These are phyloP conservation scores for Philaenus spumarius DNA, from an alignment of 1,140 invertebrate species.

Conservation along the genomic window DNA sequence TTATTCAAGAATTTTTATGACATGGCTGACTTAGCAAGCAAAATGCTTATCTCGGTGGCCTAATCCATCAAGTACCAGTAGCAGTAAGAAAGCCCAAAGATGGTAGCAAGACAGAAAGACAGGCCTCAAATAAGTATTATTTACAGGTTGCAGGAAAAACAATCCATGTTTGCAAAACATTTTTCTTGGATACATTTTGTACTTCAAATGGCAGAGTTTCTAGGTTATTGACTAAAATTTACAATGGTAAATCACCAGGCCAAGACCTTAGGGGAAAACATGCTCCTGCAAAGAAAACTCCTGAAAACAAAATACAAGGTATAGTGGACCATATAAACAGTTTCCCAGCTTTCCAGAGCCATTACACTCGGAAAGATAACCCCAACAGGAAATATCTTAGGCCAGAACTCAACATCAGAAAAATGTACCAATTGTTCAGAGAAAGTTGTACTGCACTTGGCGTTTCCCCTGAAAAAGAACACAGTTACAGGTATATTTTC, in stretches of 20 bases:
- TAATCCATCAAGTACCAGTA: not conserved
- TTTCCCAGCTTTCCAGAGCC: slow-evolving; percentile 18
- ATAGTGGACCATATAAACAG: slow-evolving; percentile 16
- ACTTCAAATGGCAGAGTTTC: slow-evolving; percentile 12
- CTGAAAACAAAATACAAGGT: slow-evolving; percentile 10
- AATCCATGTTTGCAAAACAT: slow-evolving; percentile 19
- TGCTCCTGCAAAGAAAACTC: slow-evolving; percentile 14
- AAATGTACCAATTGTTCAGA: slow-evolving; percentile 12
- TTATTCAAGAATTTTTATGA: not conserved
- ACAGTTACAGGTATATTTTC: slow-evolving; percentile 20
- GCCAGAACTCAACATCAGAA: slow-evolving; percentile 14
- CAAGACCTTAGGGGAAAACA: slow-evolving; percentile 15
- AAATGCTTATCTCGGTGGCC: slow-evolving; percentile 1
- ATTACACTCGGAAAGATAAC: slow-evolving; percentile 21
- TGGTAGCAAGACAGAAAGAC: not conserved
- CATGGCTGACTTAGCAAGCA: not conserved
- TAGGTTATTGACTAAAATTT: slow-evolving; percentile 14
- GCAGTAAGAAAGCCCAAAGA: not conserved
- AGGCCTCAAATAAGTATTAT: not conserved
- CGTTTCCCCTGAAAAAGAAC: slow-evolving; percentile 9
- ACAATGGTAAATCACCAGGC: slow-evolving; percentile 11
- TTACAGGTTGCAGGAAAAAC: not conserved
- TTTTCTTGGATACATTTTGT: slow-evolving; percentile 19
- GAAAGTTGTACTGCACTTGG: not conserved
- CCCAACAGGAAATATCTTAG: slow-evolving; percentile 15